A percentile compares a stretch with the other conserved stretches of the same genome.
Evolutionary conservation across 2,888 invertebrate species (phyloP).

Genomic region (Volucella inflata): DNA sequence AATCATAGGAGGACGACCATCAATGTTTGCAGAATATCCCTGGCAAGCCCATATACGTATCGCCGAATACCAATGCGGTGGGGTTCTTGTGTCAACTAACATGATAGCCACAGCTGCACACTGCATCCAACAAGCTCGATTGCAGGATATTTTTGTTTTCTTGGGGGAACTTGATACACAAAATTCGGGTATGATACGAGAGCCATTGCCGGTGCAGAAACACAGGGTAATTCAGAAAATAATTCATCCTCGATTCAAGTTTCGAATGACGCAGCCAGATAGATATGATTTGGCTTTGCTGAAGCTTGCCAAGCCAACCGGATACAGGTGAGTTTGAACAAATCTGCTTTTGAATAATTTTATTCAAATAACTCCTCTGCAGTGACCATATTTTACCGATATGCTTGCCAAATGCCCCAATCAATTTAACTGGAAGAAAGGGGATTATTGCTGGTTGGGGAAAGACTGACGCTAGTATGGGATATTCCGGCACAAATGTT

Average conservation of each 20-base stretch:
- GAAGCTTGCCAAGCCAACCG: slow-evolving; percentile 88
- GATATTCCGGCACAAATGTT: slow-evolving; percentile 91
- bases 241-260: slow-evolving; percentile 92
- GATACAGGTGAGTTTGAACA: slow-evolving; percentile 79
- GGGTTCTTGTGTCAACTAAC: slow-evolving; percentile 90
- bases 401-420: slow-evolving; percentile 87
- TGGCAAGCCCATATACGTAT: slow-evolving; percentile 95
- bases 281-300: slow-evolving; percentile 91
- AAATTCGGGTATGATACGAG: slow-evolving; percentile 86
- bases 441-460: slow-evolving; percentile 93
- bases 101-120: slow-evolving; percentile 92
- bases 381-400: slow-evolving; percentile 89
- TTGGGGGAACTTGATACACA: slow-evolving; percentile 92
- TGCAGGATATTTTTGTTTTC: slow-evolving; percentile 90
- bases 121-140: slow-evolving; percentile 90
- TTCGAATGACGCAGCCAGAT: slow-evolving; percentile 92
- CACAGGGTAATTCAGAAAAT: slow-evolving; percentile 89
- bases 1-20: slow-evolving; percentile 92
- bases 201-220: slow-evolving; percentile 87
- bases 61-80: slow-evolving; percentile 92
- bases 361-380: not conserved
- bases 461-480: slow-evolving; percentile 89
- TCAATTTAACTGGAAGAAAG: slow-evolving; percentile 85
- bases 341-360: too few species aligned
- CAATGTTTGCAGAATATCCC: slow-evolving; percentile 90